Conservation (phyloP, 2,888 invertebrate genomes). For the Coenonympha arcania region DNA sequence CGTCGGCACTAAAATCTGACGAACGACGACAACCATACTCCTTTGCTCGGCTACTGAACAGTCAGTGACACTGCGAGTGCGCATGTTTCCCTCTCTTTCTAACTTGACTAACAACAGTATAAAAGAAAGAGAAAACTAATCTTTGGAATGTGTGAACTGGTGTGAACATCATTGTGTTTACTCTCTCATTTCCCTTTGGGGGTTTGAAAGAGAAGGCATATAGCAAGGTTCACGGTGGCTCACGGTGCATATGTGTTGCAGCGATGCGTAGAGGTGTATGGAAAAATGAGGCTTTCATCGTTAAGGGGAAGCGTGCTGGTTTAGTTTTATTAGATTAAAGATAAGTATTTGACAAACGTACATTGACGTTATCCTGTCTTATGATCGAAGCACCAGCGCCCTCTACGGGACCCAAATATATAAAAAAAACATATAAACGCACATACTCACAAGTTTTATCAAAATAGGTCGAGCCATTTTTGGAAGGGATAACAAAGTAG, state of each 20-base stretch:
- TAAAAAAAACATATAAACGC: too few species aligned
- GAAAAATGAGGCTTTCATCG: constrained; percentile 63
- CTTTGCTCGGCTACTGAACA: constrained; percentile 55
- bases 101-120: constrained; percentile 25
- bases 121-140: constrained; percentile 45
- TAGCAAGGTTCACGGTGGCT: constrained; percentile 59
- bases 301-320: constrained; percentile 47
- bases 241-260: constrained; percentile 50
- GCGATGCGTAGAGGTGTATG: constrained; percentile 53
- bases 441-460: too few species aligned
- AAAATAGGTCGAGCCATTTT: too few species aligned
- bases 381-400: too few species aligned
- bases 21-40: constrained; percentile 44
- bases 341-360: too few species aligned
- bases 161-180: constrained; percentile 47
- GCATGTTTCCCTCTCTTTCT: constrained; percentile 53
- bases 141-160: constrained; percentile 61
- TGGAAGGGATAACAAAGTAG: too few species aligned
- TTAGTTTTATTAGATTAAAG: too few species aligned
- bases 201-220: constrained; percentile 36
- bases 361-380: too few species aligned
- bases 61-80: constrained; percentile 72
- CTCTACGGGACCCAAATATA: too few species aligned
- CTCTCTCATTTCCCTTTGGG: constrained; percentile 42
- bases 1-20: constrained; percentile 29